Evolutionary conservation across 2,113 vertebrate genomes (phyloP).

Genomic region (Otis tarda): DNA sequence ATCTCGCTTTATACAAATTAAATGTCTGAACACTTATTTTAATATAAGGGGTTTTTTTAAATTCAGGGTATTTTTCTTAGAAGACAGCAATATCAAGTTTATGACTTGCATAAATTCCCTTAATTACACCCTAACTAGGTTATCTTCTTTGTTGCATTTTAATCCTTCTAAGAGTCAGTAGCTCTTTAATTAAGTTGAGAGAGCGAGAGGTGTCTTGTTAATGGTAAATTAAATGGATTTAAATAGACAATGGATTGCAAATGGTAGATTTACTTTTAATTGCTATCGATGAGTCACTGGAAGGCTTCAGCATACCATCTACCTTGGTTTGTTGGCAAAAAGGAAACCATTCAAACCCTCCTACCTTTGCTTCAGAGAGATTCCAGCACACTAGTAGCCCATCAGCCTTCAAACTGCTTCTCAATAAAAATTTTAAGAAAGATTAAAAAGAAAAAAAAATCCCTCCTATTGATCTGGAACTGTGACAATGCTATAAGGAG

Average conservation of each 20-base stretch:
- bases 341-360: neutral
- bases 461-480: neutral
- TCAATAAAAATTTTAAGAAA: neutral
- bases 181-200: constrained; percentile 76
- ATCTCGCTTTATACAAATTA: constrained; percentile 69
- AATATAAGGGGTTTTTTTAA: constrained; percentile 37
- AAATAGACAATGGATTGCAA: constrained; percentile 73
- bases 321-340: neutral
- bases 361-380: neutral
- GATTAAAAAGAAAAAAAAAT: neutral
- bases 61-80: constrained; percentile 43
- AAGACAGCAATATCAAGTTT: constrained; percentile 66
- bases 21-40: constrained; percentile 57
- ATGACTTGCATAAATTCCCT: constrained; percentile 75
- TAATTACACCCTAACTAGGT: constrained; percentile 76
- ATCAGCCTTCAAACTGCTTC: neutral
- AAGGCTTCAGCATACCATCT: constrained; percentile 54
- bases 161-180: constrained; percentile 73
- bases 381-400: neutral
- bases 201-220: constrained; percentile 77
- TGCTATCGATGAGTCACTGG: constrained; percentile 19
- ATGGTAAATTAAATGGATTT: constrained; percentile 77
- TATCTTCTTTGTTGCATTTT: constrained; percentile 78
- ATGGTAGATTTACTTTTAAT: constrained; percentile 69
- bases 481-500: neutral